Percentiles rank a stretch among this genome's conserved stretches.
These are phyloP conservation scores for Phalloptychus januarius DNA, from an alignment of 2,797 vertebrate genomes.

Conservation along the genomic window DNA sequence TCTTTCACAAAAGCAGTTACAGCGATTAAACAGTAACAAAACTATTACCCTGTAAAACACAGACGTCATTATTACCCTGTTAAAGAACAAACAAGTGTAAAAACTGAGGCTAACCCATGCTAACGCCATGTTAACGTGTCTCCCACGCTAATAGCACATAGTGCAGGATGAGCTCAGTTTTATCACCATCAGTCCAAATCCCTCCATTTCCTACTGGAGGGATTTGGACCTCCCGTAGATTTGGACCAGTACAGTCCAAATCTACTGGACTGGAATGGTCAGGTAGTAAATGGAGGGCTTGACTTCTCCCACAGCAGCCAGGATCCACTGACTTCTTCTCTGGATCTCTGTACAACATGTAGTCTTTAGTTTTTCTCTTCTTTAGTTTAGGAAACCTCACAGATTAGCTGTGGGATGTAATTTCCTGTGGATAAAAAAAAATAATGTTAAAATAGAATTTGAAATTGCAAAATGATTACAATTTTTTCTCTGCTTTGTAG, in stretches of 20 bases:
- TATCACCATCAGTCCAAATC: slow-evolving; percentile 5
- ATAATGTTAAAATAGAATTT: neutral
- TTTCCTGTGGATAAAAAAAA: slow-evolving; percentile 56
- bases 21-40: slow-evolving; percentile 18
- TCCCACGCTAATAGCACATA: slow-evolving; percentile 12
- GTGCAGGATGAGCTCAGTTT: slow-evolving; percentile 6
- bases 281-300: too few relatives aligned
- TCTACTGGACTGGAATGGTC: too few relatives aligned
- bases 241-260: too few relatives aligned
- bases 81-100: neutral
- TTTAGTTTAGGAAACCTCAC: slow-evolving; percentile 35
- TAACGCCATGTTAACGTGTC: too few relatives aligned
- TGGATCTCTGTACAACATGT: slow-evolving; percentile 1
- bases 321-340: slow-evolving; percentile 15
- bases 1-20: slow-evolving; percentile 4
- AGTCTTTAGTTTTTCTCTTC: neutral
- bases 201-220: slow-evolving; percentile 2
- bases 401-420: slow-evolving; percentile 31
- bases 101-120: neutral
- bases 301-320: slow-evolving; percentile 18
- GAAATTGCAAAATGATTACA: neutral
- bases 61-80: slow-evolving; percentile 41
- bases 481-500: neutral
- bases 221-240: too few relatives aligned
- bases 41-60: slow-evolving; percentile 54